Evolutionary conservation across 2,888 invertebrate species (phyloP), one percentile per base, ranked within the genome.

Genomic region (Vannuccia rotundouncinata): DNA sequence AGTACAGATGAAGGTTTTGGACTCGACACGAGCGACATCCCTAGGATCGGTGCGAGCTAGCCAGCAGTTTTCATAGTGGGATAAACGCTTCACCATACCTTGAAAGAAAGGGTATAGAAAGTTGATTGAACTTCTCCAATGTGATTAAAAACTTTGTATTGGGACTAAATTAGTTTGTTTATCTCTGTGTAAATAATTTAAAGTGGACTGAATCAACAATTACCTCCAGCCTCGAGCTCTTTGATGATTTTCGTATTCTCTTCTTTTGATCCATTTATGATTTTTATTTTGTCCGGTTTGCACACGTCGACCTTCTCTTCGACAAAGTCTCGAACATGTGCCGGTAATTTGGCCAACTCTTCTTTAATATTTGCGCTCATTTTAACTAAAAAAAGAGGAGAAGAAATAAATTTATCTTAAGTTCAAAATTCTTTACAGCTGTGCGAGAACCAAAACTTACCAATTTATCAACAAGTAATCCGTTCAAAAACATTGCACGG

Each of bases 181-280:
- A n/a, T n/a, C n/a, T n/a, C n/a, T n/a, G n/a, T n/a, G n/a, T n/a
- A n/a, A n/a, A n/a, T n/a, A n/a, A n/a, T n/a, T n/a, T n/a, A n/a
- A n/a, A n/a, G n/a, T n/a, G n/a, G n/a, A n/a, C n/a, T n/a, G n/a
- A n/a, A n/a, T n/a, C n/a, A n/a, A n/a, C n/a, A n/a, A 2, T 80
- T 31, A 80, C 80, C 80, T 22, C n/a, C 27, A 5, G 92, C 81
- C 28, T 83, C 79, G 90, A 95, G 91, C 59, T 83, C 83, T 27
- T 84, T 59, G 29, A 81, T 86, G 81, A 88, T 84, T 82, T 86
- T 86, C n/a, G 85, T 84, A 27, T 86, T 87, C 81, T 88, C 88
- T 81, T 86, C 85, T 45, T 85, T 83, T 1, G 85, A 82, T 13
- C 88, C 88, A 79, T 85, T 84, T 75, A 84, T 84, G 25, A 85